Evolutionary conservation across 2,113 vertebrate species (phyloP).

Genomic region (Labrus mixtus): DNA sequence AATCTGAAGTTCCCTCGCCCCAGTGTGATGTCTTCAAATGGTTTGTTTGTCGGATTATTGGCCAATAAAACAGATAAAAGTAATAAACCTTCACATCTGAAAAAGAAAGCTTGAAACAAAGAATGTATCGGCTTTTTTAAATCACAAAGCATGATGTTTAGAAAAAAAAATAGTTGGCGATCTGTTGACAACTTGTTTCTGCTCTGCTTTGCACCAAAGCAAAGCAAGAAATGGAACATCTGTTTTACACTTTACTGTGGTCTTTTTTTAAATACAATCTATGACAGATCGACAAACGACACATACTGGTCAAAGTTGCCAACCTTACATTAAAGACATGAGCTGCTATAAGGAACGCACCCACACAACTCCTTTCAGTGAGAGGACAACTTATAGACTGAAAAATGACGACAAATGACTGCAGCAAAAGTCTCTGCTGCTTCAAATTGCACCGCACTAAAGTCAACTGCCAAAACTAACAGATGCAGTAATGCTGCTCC

Average conservation of each 20-base stretch:
- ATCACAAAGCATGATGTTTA: no score
- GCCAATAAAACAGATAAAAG: background rate
- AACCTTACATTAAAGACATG: constrained; percentile 31
- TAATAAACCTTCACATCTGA: background rate
- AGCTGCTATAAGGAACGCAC: constrained; percentile 27
- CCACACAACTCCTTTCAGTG: constrained; percentile 45
- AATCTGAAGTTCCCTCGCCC: background rate
- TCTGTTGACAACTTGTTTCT: no score
- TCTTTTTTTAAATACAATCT: background rate
- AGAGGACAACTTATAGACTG: constrained; percentile 30
- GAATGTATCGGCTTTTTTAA: background rate
- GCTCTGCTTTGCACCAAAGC: no score
- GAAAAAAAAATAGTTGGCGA: no score
- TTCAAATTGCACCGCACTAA: constrained; percentile 80
- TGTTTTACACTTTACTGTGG: no score
- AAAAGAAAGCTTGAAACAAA: background rate
- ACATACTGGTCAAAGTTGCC: background rate
- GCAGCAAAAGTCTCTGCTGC: constrained; percentile 78
- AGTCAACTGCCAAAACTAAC: constrained; percentile 77
- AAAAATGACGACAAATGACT: constrained; percentile 83
- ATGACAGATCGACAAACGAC: background rate
- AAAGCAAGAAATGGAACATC: no score
- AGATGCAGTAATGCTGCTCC: constrained; percentile 80
- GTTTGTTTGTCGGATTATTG: background rate
- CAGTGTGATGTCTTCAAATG: background rate